Conservation (phyloP, 2,888 invertebrate species). For the Galerucella pusilla region DNA sequence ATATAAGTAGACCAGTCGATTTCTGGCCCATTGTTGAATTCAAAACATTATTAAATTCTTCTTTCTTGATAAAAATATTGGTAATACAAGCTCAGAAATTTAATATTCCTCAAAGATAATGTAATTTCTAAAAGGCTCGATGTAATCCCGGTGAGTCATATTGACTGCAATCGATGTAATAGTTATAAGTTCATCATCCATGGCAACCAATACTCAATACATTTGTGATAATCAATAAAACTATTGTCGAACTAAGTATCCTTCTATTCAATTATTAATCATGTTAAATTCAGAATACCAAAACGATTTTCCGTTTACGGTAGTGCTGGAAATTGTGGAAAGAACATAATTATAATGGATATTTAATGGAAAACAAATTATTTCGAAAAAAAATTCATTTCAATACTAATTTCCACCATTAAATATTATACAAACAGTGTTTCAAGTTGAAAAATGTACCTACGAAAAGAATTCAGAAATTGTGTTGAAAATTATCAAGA, state of each 20-base stretch:
- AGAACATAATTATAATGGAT: constrained; percentile 8
- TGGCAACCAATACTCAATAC: constrained; percentile 53
- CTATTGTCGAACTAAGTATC: constrained; percentile 18
- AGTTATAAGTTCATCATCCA: constrained; percentile 40
- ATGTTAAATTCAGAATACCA: constrained; percentile 8
- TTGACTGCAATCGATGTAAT: constrained; percentile 34
- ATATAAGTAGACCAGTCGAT: too few species aligned
- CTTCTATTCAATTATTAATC: constrained; percentile 12
- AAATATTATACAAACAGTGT: too few species aligned
- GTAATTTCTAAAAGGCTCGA: background rate
- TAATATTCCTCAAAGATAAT: background rate
- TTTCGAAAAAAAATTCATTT: background rate
- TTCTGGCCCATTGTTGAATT: too few species aligned
- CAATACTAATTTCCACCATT: too few species aligned
- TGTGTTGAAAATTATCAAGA: too few species aligned
- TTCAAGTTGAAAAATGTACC: too few species aligned
- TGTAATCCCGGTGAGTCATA: background rate
- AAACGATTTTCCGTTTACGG: constrained; percentile 7
- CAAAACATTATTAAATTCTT: background rate
- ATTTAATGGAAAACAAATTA: constrained; percentile 11
- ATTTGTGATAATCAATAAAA: constrained; percentile 43
- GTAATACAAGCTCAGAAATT: background rate
- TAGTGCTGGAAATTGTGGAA: constrained; percentile 1
- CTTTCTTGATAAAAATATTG: background rate
- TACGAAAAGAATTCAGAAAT: too few species aligned